Conservation (phyloP, 2,888 invertebrate species). For the Tethea ocularis region DNA sequence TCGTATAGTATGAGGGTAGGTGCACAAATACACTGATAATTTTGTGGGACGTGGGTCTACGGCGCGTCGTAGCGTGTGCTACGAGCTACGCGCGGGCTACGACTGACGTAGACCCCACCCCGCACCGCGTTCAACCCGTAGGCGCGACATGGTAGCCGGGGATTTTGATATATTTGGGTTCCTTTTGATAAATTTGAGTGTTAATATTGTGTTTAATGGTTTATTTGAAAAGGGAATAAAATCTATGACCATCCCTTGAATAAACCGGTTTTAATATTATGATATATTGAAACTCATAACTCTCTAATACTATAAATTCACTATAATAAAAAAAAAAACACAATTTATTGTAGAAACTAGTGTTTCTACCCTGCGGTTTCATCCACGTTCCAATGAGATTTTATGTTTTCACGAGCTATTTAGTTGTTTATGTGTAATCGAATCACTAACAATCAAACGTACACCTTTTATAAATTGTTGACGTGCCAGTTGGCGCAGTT, state of each 20-base stretch:
- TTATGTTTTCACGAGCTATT: too few species aligned
- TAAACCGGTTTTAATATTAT: background rate
- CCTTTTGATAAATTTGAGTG: conserved; percentile 17
- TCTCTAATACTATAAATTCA: too few species aligned
- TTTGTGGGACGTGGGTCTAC: background rate
- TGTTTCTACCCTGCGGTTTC: too few species aligned
- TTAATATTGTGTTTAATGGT: conserved; percentile 13
- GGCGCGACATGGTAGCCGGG: conserved; percentile 44
- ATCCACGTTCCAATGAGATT: too few species aligned
- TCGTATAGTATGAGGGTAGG: conserved; percentile 1
- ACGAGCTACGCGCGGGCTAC: conserved; percentile 71
- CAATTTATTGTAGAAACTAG: too few species aligned
- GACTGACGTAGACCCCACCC: conserved; percentile 75
- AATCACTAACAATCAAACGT: too few species aligned
- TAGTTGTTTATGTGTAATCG: too few species aligned
- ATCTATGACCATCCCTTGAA: too few species aligned
- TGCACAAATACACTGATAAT: background rate
- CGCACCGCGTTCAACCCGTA: conserved; percentile 52
- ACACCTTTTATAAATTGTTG: too few species aligned
- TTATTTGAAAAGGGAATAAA: background rate
- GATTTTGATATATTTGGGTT: conserved; percentile 29
- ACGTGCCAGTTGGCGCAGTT: too few species aligned
- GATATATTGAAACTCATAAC: too few species aligned
- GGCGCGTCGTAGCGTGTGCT: conserved; percentile 66
- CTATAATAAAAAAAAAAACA: too few species aligned